Percentiles rank a stretch among this genome's conserved stretches.
Evolutionary conservation across 2,797 vertebrate species (phyloP).

Genomic region (Thunnus albacares): DNA sequence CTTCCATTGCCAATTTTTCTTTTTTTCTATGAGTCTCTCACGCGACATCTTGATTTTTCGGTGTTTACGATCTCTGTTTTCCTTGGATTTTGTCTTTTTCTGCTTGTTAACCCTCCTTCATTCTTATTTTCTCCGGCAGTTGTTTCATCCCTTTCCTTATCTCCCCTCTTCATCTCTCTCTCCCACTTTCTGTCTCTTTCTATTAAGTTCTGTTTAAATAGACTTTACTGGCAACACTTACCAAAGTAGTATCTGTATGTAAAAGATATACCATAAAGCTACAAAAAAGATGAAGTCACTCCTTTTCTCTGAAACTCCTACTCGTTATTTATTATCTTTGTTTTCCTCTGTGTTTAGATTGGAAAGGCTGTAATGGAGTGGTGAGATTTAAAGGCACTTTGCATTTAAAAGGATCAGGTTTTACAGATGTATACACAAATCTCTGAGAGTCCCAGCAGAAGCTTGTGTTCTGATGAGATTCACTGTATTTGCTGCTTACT

Average conservation of each 20-base stretch:
- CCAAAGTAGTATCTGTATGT: not conserved
- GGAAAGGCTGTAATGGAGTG: not conserved
- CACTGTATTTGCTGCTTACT: not conserved
- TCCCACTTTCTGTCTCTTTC: not conserved
- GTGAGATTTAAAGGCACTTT: slow-evolving; percentile 11
- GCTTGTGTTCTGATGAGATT: not conserved
- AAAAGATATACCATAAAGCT: not conserved
- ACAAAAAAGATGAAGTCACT: not conserved
- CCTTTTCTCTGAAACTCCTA: not conserved
- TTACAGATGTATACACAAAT: slow-evolving; percentile 1
- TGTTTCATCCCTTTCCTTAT: slow-evolving; percentile 13
- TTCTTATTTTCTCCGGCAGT: slow-evolving; percentile 17
- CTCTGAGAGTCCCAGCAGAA: slow-evolving; percentile 7
- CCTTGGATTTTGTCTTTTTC: not conserved
- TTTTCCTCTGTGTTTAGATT: slow-evolving; percentile 1
- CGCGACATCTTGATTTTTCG: slow-evolving; percentile 15
- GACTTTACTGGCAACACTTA: not conserved
- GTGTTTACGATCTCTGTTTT: slow-evolving; percentile 25
- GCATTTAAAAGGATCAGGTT: slow-evolving; percentile 16
- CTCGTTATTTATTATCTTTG: not conserved
- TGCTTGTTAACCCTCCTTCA: slow-evolving; percentile 25
- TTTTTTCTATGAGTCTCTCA: slow-evolving; percentile 1
- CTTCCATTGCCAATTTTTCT: not conserved
- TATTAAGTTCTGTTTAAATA: not conserved
- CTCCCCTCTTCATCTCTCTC: not conserved